These are phyloP conservation scores for Halcyon chelicuti DNA, from an alignment of 2,797 vertebrate genomes.

Conservation along the genomic window DNA sequence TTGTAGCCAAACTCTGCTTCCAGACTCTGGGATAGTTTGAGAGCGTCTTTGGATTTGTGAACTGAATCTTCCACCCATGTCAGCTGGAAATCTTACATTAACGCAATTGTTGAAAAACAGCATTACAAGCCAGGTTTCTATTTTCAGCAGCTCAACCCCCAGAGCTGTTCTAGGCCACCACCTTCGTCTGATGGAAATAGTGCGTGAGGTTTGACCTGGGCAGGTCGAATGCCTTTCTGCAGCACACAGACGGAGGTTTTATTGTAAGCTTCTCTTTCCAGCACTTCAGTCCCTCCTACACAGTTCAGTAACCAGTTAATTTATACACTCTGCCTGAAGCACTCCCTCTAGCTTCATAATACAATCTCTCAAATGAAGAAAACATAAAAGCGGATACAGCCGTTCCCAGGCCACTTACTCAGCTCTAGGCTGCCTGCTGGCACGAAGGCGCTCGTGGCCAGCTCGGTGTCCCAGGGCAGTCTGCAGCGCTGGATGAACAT, in stretches of 20 bases:
- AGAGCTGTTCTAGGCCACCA: slow-evolving; percentile 35
- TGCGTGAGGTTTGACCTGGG: slow-evolving; percentile 20
- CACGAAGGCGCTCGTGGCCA: slow-evolving; percentile 5
- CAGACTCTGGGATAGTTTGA: neutral
- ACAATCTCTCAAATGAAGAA: slow-evolving; percentile 50
- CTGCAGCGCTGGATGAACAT: neutral
- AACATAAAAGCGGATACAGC: slow-evolving; percentile 36
- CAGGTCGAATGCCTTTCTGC: neutral
- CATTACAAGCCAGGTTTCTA: neutral
- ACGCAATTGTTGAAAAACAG: neutral
- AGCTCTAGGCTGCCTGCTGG: slow-evolving; percentile 43
- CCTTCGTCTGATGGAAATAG: slow-evolving; percentile 28
- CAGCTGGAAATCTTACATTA: slow-evolving; percentile 45
- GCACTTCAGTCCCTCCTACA: slow-evolving; percentile 35
- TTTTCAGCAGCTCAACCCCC: slow-evolving; percentile 21
- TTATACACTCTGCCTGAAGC: slow-evolving; percentile 53
- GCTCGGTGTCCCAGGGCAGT: slow-evolving; percentile 24
- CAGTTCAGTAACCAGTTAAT: slow-evolving; percentile 47
- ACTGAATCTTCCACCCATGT: slow-evolving; percentile 3
- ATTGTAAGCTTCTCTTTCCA: slow-evolving; percentile 43
- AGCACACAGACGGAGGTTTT: neutral
- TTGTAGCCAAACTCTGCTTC: neutral
- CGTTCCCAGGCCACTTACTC: neutral
- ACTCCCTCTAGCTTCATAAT: slow-evolving; percentile 43
- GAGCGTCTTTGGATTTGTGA: neutral